Evolutionary conservation across 2,797 vertebrate species (phyloP), one percentile per base, ranked within the genome.

Genomic region (Dermochelys coriacea): DNA sequence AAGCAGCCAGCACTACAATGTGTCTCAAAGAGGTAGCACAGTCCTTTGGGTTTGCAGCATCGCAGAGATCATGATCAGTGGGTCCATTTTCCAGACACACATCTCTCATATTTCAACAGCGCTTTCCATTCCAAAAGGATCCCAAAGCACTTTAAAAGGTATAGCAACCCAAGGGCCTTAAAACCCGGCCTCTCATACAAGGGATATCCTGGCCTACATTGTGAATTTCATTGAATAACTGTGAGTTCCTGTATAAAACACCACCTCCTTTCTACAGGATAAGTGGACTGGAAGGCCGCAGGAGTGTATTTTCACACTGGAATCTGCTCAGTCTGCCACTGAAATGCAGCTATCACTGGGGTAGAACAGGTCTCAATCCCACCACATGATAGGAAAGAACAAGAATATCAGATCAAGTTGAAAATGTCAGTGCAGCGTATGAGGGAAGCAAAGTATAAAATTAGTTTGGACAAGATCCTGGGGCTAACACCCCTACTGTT

Each of bases 1-100:
- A 27, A 55, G 1, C 51, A 0, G 0, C 82, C 52, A 12, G 5
- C 19, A 31, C 82, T 0, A 0, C 0, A 9, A 59, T 37, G 64
- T 1, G 0, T 41, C 0, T 0, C 0, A 3, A 57, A 85, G 50
- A 45, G 0, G 2, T 0, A 0, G 7, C 0, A 4, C 54, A 51
- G 61, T 80, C 75, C 23, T 61, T 64, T 77, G 88, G 0, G 0
- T 2, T 1, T 59, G 55, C 74, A 81, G 86, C 54, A n/a, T 18
- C 0, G 0, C 21, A 0, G 1, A 59, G 45, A 84, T 83, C 55
- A n/a, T 23, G 2, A 80, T 59, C 87, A 82, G 87, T n/a, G 49
- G 75, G 57, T 84, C 82, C 52, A 64, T 15, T 50, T 19, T 29
- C 75, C 75, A 68, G 71, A 55, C 1, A 37, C 1, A 0, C 9